phyloP scores from a whole-genome alignment of 2,113 vertebrate species.

The Atrichornis clamosus region DNA sequence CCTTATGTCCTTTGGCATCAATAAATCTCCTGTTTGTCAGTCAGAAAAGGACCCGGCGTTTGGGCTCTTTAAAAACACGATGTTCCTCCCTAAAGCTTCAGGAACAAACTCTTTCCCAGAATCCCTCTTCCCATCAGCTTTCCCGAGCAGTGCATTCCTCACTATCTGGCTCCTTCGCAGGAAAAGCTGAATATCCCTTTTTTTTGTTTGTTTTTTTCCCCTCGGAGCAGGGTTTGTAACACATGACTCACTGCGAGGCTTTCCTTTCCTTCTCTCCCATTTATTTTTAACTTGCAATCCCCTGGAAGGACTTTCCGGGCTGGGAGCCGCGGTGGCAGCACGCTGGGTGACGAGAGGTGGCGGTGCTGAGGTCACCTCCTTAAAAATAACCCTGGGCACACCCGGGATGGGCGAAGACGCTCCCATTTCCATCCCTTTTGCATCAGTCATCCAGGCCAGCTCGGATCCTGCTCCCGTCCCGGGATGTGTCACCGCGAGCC shows the following conservation, averaged over 20 bases:
- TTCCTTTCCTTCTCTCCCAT: background rate
- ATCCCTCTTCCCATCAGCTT: background rate
- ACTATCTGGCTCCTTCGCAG: background rate
- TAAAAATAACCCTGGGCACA: background rate
- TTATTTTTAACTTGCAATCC: slow-evolving; percentile 7
- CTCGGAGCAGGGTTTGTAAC: background rate
- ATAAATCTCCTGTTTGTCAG: background rate
- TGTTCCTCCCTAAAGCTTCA: background rate
- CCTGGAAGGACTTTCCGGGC: background rate
- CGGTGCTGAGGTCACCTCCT: background rate
- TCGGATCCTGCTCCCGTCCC: background rate
- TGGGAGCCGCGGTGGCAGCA: background rate
- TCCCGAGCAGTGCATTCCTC: rapidly evolving
- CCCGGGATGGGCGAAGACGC: rapidly evolving
- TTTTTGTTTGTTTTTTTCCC: too few species aligned
- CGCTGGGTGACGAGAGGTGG: background rate
- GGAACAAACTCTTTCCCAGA: background rate
- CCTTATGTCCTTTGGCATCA: background rate
- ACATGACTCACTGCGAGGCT: background rate
- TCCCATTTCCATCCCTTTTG: background rate
- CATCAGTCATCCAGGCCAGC: background rate
- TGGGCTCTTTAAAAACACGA: rapidly evolving
- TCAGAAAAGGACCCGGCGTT: rapidly evolving
- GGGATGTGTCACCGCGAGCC: rapidly evolving
- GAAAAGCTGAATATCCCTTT: background rate